Evolutionary conservation across 2,797 vertebrate species (phyloP), one percentile per base, ranked within the genome.

Genomic region (Syngnathus rostellatus): DNA sequence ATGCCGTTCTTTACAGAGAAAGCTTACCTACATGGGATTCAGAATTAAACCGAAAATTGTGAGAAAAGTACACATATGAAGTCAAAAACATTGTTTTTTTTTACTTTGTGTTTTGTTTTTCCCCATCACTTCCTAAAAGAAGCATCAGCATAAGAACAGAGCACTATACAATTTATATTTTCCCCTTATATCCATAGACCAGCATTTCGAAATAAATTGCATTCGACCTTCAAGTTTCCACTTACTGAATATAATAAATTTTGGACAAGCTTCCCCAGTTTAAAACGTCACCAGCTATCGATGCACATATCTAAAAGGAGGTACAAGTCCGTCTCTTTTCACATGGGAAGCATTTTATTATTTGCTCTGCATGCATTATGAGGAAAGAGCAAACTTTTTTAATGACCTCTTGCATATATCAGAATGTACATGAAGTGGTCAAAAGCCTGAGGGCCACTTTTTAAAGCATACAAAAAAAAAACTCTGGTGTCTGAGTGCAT

Each of bases 331-430:
- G 57, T 45, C 65, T 10, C 43, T 31, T 50, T 84, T 86, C 77
- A 85, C 81, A 79, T 87, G 81, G 81, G 80, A 84, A 86, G 76
- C 69, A 51, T 25, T 25, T 73, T n/a, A 45, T 73, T n/a, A 45
- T 74, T 68, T 69, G 68, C 64, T 64, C 70, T 59, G 70, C 69
- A 74, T 76, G 80, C 60, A 48, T 11, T 72, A 75, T 73, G 72
- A 84, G 72, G 71, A 78, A 46, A 5, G 64, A 37, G 69, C 81
- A 85, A 80, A 80, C 82, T 75, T 75, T 76, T 77, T 53, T 78
- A 75, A 77, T 72, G 74, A 74, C 69, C 69, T 81, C 41, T 62
- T 65, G 65, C 83, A 85, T 84, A 80, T 73, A 80, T 73, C 77
- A 83, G 78, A 78, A 77, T 73, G 72, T 73, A 55, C 69, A 48